phyloP scores from a whole-genome alignment of 2,113 vertebrate genomes.

The Oncorhynchus nerka region DNA sequence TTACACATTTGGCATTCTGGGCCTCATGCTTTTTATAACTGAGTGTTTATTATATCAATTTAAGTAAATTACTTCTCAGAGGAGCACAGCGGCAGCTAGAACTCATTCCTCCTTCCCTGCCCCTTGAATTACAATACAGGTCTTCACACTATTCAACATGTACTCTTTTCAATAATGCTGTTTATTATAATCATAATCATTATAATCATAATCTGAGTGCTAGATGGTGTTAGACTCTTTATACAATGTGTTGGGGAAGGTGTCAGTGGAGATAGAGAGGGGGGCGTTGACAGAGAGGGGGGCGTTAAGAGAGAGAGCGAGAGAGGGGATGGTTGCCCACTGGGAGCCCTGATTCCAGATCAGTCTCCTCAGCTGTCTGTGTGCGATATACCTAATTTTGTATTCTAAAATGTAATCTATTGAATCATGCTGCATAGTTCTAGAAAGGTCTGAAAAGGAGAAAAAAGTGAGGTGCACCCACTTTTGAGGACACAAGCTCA shows the following conservation, averaged over 20 bases:
- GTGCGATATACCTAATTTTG: constrained; percentile 51
- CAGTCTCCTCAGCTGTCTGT: constrained; percentile 47
- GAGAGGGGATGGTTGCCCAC: constrained; percentile 34
- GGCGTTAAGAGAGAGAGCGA: constrained; percentile 1
- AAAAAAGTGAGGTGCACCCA: too few species aligned
- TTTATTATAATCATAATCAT: background rate
- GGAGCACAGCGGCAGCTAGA: constrained; percentile 7
- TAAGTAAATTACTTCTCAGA: constrained; percentile 42
- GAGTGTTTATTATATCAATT: constrained; percentile 51
- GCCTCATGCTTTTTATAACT: constrained; percentile 21
- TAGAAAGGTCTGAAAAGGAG: too few species aligned
- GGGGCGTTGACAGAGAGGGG: background rate
- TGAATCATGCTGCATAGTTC: too few species aligned
- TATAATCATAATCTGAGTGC: background rate
- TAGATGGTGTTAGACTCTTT: background rate
- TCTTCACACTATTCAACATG: background rate
- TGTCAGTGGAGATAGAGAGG: background rate
- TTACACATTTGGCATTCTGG: constrained; percentile 36
- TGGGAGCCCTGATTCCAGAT: constrained; percentile 46
- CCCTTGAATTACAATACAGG: constrained; percentile 23
- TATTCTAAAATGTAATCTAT: too few species aligned
- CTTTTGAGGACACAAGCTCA: too few species aligned
- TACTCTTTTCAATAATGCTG: background rate
- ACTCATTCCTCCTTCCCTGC: constrained; percentile 43
- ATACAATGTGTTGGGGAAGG: background rate